These are phyloP conservation scores for Lamproptera curius DNA, from an alignment of 2,888 invertebrate species.

Conservation along the genomic window DNA sequence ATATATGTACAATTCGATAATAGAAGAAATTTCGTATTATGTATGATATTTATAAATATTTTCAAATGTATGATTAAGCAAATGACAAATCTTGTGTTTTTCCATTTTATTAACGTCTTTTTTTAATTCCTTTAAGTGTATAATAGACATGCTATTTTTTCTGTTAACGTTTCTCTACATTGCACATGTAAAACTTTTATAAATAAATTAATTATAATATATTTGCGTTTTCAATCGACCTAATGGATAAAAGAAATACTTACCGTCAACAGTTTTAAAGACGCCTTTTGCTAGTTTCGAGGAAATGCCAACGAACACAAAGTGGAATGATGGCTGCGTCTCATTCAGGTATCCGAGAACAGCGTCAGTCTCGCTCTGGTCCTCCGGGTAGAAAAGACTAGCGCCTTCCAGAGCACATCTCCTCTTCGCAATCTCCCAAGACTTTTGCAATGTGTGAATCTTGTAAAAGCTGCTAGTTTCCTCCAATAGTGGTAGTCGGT, in stretches of 20 bases:
- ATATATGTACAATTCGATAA: too few species aligned
- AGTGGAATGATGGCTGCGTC: slow-evolving; percentile 31
- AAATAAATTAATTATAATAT: not conserved
- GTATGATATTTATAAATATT: too few species aligned
- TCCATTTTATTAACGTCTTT: not conserved
- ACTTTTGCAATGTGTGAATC: slow-evolving; percentile 44
- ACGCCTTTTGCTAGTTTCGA: slow-evolving; percentile 40
- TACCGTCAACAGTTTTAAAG: slow-evolving; percentile 46
- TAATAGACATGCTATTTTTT: not conserved
- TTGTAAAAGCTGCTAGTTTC: slow-evolving; percentile 51
- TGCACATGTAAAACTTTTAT: not conserved
- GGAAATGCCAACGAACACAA: slow-evolving; percentile 45
- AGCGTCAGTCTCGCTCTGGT: slow-evolving; percentile 39
- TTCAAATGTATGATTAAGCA: not conserved
- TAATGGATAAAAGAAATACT: too few species aligned
- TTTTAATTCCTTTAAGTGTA: not conserved
- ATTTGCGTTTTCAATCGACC: not conserved
- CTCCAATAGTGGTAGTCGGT: slow-evolving; percentile 51
- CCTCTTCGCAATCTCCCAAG: slow-evolving; percentile 47
- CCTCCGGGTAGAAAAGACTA: slow-evolving; percentile 47
- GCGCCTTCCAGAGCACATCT: slow-evolving; percentile 51
- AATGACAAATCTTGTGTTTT: too few species aligned
- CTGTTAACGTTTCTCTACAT: not conserved
- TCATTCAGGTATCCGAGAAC: slow-evolving; percentile 37
- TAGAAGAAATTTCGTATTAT: too few species aligned